Conservation (phyloP, 2,113 vertebrate genomes). For the Brachyhypopomus occidentalis region DNA sequence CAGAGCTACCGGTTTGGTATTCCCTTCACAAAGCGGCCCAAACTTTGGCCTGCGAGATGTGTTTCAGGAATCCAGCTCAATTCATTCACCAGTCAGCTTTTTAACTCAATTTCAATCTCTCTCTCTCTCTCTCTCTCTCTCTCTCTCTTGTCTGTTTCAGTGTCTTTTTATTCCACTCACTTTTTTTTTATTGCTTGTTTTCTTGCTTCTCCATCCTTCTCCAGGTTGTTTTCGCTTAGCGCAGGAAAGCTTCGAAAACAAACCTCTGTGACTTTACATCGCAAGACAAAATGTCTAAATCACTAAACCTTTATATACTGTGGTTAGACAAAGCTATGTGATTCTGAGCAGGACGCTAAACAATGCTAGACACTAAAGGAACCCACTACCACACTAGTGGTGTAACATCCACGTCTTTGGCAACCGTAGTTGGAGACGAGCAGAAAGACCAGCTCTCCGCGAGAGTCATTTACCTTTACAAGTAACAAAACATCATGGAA, state of each 20-base stretch:
- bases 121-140: conserved; percentile 38
- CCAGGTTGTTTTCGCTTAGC: background rate
- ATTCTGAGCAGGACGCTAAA: too few relatives aligned
- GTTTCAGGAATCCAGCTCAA: conserved; percentile 66
- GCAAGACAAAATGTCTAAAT: too few relatives aligned
- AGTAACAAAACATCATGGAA: too few relatives aligned
- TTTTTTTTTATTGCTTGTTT: conserved; percentile 35
- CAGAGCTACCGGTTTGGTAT: conserved; percentile 71
- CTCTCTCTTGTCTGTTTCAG: conserved; percentile 27
- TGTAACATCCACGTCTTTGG: too few relatives aligned
- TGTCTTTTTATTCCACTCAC: conserved; percentile 20
- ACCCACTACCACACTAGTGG: too few relatives aligned
- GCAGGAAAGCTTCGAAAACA: background rate
- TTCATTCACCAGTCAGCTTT: conserved; percentile 65
- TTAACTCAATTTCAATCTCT: conserved; percentile 64
- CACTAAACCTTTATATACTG: too few relatives aligned
- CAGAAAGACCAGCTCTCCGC: too few relatives aligned
- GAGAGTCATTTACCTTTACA: too few relatives aligned
- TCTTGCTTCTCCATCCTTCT: conserved; percentile 16
- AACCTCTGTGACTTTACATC: too few relatives aligned
- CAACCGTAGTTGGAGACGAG: too few relatives aligned
- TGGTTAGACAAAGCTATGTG: too few relatives aligned
- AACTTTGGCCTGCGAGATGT: conserved; percentile 72
- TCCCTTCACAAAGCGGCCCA: conserved; percentile 72
- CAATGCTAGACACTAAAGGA: too few relatives aligned